phyloP scores from a whole-genome alignment of 2,113 vertebrate species.

The Apteryx mantelli region DNA sequence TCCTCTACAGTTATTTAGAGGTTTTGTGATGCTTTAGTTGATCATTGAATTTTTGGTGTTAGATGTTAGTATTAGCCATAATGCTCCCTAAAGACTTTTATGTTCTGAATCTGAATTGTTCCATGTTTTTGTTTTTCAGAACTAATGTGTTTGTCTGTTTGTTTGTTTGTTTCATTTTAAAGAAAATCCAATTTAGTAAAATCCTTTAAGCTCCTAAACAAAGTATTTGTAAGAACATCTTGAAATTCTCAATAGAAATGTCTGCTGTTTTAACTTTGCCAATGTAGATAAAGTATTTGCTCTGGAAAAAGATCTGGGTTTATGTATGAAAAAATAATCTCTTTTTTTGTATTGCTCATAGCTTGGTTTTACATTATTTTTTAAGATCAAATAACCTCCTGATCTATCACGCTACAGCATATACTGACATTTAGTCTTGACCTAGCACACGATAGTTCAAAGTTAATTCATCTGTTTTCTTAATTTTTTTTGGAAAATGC shows the following conservation, averaged over 20 bases:
- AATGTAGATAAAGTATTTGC: neutral
- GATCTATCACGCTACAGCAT: neutral
- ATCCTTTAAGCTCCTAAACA: neutral
- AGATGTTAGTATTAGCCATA: neutral
- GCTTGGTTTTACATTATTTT: neutral
- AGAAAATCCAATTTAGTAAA: neutral
- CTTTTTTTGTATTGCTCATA: neutral
- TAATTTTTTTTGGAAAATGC: neutral
- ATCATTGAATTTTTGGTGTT: neutral
- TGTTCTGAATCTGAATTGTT: neutral
- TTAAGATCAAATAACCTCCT: neutral
- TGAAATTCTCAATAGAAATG: neutral
- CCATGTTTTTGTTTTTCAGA: neutral
- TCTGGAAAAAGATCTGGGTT: neutral
- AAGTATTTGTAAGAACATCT: neutral
- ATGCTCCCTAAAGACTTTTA: neutral
- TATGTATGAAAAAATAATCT: neutral
- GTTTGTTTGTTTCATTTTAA: accelerated
- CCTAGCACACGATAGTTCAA: neutral
- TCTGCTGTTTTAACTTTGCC: neutral
- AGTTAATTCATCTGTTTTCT: neutral
- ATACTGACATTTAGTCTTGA: neutral
- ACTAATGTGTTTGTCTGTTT: neutral
- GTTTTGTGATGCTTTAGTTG: neutral
- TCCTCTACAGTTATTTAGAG: neutral